Percentiles rank a stretch among this genome's conserved stretches.
These are phyloP conservation scores for Catostylus mosaicus DNA, from an alignment of 30 jellyfish, hydroid and myxozoan genomes.

Conservation along the genomic window DNA sequence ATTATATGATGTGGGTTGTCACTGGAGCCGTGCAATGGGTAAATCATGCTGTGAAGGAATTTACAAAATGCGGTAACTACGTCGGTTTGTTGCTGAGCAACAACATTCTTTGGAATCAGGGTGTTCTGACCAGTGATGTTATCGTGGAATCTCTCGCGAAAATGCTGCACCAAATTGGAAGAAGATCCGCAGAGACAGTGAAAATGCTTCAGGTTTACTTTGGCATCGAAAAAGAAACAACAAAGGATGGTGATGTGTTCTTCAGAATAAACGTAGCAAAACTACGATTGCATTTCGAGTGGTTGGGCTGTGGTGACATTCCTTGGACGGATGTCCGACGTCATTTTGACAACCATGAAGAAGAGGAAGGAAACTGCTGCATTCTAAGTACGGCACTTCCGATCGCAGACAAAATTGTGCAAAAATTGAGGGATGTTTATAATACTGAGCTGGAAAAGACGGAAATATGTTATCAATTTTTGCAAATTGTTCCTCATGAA, in stretches of 20 bases:
- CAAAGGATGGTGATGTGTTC: neutral
- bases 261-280: conserved; percentile 13
- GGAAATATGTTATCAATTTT: conserved; percentile 1
- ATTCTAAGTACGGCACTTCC: conserved; percentile 4
- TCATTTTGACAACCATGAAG: conserved; percentile 3
- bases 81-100: conserved; percentile 29
- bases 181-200: conserved; percentile 7
- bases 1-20: conserved; percentile 10
- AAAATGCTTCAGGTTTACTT: conserved; percentile 19
- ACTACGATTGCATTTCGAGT: neutral
- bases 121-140: conserved; percentile 6
- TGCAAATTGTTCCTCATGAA: conserved; percentile 42
- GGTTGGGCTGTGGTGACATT: neutral
- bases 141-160: conserved; percentile 16
- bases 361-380: conserved; percentile 16
- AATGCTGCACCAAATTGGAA: conserved; percentile 5
- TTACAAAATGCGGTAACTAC: neutral
- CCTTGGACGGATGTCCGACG: neutral
- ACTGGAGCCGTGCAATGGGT: conserved; percentile 2
- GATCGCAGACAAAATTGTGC: conserved; percentile 3
- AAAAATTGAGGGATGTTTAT: conserved; percentile 16
- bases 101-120: conserved; percentile 1
- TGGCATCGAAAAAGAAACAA: conserved; percentile 36
- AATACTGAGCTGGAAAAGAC: neutral
- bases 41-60: conserved; percentile 9